Conservation (phyloP, 2,113 vertebrate species). For the Nothobranchius furzeri region DNA sequence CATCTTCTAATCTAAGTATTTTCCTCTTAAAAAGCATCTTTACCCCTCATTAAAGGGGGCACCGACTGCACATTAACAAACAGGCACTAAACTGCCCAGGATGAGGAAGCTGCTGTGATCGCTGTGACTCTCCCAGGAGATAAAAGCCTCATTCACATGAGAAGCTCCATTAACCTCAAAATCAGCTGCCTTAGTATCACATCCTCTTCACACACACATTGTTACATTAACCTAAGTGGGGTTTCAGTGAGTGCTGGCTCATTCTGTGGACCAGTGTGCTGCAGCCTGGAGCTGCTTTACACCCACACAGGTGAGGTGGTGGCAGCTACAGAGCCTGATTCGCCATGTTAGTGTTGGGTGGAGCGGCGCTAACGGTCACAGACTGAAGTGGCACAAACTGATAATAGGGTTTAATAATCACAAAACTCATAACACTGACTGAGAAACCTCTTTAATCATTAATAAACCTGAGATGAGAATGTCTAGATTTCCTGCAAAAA, state of each 20-base stretch:
- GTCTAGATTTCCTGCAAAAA: conserved; percentile 30
- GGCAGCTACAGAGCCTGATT: not conserved
- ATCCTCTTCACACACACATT: conserved; percentile 44
- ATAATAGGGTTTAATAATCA: not conserved
- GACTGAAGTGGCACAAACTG: too few species aligned
- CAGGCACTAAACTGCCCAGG: not conserved
- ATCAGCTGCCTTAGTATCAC: conserved; percentile 47
- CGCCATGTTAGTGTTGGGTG: conserved; percentile 6
- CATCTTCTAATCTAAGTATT: too few species aligned
- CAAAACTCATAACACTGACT: not conserved
- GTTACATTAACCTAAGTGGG: conserved; percentile 40
- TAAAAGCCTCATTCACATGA: conserved; percentile 56
- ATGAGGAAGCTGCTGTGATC: conserved; percentile 25
- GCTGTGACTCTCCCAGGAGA: conserved; percentile 26
- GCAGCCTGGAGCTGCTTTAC: conserved; percentile 2
- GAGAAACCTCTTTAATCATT: conserved; percentile 4
- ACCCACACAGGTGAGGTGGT: conserved; percentile 7
- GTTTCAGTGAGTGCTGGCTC: conserved; percentile 33
- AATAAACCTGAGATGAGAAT: conserved; percentile 19
- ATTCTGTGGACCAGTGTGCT: conserved; percentile 10
- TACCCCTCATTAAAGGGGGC: not conserved
- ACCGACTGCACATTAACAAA: conserved; percentile 4
- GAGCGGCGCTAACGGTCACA: conserved; percentile 5
- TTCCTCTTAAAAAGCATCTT: not conserved
- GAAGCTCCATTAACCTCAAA: conserved; percentile 66